Conservation (phyloP, 2,888 invertebrate genomes). For the Bugula neritina region DNA sequence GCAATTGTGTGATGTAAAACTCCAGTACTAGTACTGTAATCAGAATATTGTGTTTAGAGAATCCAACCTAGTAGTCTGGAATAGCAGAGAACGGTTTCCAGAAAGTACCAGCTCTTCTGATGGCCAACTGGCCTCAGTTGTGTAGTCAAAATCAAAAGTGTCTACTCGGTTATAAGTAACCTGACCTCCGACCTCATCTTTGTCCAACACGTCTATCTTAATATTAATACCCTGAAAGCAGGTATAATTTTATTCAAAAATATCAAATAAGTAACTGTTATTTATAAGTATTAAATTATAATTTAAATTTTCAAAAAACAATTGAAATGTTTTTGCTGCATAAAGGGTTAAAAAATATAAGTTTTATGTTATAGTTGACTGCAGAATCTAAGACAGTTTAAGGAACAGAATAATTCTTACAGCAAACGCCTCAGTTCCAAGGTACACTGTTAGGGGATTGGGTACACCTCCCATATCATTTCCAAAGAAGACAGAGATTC, state of each 20-base stretch:
- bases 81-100: not conserved
- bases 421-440: not conserved
- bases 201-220: not conserved
- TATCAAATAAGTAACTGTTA: too few relatives aligned
- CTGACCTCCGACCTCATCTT: not conserved
- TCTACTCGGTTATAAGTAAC: not conserved
- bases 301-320: too few relatives aligned
- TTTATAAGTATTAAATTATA: too few relatives aligned
- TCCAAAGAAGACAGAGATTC: not conserved
- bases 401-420: too few relatives aligned
- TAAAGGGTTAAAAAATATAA: too few relatives aligned
- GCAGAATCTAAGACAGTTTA: too few relatives aligned
- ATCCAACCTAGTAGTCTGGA: not conserved
- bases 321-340: too few relatives aligned
- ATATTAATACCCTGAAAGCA: constrained; percentile 13
- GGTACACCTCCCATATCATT: not conserved
- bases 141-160: not conserved
- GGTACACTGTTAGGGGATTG: not conserved
- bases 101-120: not conserved
- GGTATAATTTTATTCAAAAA: too few relatives aligned
- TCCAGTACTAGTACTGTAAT: too few relatives aligned
- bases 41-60: too few relatives aligned
- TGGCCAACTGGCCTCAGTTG: not conserved
- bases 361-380: too few relatives aligned
- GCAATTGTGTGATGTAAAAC: too few relatives aligned